A percentile compares a stretch with the other conserved stretches of the same genome.
Conservation (phyloP, 2,113 vertebrate genomes). For the Prionailurus bengalensis region DNA sequence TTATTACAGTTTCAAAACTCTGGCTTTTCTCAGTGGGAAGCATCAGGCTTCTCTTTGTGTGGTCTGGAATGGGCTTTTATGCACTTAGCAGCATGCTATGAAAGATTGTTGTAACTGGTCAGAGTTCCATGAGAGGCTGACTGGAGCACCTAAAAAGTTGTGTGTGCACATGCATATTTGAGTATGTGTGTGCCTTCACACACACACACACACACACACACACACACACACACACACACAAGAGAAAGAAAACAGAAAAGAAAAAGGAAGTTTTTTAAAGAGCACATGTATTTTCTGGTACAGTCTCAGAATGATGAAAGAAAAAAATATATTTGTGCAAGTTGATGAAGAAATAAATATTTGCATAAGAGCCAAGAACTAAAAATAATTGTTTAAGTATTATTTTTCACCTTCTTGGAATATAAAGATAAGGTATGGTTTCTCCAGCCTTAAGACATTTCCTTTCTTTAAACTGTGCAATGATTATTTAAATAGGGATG, state of each 20-base stretch:
- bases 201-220: not conserved
- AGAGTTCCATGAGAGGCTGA: not conserved
- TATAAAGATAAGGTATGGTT: not conserved
- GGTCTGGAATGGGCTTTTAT: not conserved
- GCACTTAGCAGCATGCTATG: not conserved
- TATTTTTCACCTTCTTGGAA: not conserved
- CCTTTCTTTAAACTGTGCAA: not conserved
- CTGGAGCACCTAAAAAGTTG: not conserved
- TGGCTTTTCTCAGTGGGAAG: constrained; percentile 17
- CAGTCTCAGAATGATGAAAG: not conserved
- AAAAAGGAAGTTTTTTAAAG: not conserved
- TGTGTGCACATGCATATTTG: too few relatives aligned
- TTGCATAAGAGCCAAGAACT: constrained; percentile 30
- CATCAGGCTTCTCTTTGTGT: not conserved
- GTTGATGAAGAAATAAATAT: not conserved
- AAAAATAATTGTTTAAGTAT: not conserved
- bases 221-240: rapidly evolving
- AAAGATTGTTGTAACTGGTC: not conserved
- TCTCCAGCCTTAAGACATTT: not conserved
- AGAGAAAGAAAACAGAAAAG: not conserved
- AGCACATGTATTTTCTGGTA: not conserved
- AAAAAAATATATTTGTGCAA: not conserved
- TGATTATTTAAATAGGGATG: not conserved
- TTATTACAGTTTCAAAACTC: constrained; percentile 63
- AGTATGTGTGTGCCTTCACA: not conserved